These are phyloP conservation scores for Saccostrea glomerata DNA, from an alignment of 1,140 invertebrate species.

Conservation along the genomic window DNA sequence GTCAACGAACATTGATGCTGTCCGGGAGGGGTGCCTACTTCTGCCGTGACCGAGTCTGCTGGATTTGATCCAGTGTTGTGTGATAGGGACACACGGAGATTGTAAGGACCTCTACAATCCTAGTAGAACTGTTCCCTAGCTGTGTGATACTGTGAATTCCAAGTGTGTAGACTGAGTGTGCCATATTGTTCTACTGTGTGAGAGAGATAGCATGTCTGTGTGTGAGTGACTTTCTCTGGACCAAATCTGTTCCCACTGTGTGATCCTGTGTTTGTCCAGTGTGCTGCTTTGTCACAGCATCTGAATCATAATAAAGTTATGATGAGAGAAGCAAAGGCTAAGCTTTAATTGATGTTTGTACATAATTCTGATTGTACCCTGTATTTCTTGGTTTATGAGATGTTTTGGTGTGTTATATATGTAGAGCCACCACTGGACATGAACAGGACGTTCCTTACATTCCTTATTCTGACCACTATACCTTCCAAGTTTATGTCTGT, in stretches of 20 bases:
- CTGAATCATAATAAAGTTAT: background rate
- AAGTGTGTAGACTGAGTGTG: conserved; percentile 25
- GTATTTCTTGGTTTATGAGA: background rate
- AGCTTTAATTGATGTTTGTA: conserved; percentile 8
- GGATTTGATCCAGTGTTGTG: background rate
- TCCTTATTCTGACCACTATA: conserved; percentile 24
- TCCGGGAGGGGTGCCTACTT: background rate
- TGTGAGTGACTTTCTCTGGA: background rate
- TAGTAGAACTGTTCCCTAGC: conserved; percentile 1
- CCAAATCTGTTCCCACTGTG: conserved; percentile 11
- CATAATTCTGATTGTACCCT: background rate
- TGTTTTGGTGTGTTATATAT: background rate
- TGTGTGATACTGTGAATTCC: conserved; percentile 37
- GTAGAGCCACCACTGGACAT: background rate
- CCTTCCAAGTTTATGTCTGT: conserved; percentile 18
- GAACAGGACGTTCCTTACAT: background rate
- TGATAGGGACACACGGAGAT: conserved; percentile 12
- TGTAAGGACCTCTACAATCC: background rate
- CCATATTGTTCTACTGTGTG: background rate
- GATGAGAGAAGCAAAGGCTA: background rate
- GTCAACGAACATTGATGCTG: background rate
- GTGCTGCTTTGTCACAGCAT: background rate
- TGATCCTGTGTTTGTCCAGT: conserved; percentile 10
- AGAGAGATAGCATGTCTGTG: background rate
- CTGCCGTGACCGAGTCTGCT: background rate